Base-by-base conservation (phyloP, 2,797 vertebrate genomes). In the Liparis tanakae region DNA sequence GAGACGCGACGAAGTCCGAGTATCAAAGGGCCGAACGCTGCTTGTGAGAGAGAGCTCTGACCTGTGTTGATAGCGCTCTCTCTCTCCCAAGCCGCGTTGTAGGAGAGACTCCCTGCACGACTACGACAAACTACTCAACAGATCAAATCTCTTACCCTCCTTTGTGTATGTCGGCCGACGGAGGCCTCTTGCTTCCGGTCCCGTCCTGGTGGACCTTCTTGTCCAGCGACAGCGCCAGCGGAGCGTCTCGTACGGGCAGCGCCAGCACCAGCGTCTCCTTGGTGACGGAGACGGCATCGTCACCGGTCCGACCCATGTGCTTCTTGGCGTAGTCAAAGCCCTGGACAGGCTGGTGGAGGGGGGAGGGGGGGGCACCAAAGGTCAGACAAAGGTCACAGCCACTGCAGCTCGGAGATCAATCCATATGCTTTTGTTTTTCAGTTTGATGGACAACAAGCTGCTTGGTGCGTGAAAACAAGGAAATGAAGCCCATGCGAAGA, bases 311-410 rank as follows among this genome's bases (percentile, higher is more conserved):
- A 44, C 98, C 97, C 89, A 99, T 94, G 90, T 99, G 98, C 84
- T 99, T 96, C 91, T 99, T 99, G 86, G 97, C 97, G 10, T 99
- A 99, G 85, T 99, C 98, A 74, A 99, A 99, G 43, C 98, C 98
- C 93, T 99, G 97, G 33, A 99, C 97, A 5, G 98, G 98, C 98
- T 99, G 91, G 25, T 30, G 25, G 25, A 30, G 25, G 14, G 60
- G 69, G 20, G 69, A n/a, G n/a, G n/a, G n/a, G n/a, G n/a, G n/a
- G n/a, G 48, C 20, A 70, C 3, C 3, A 67, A 50, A 22, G 12
- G 37, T 87, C 30, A 82, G 18, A 65, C 53, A 56, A 30, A 79
- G 12, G 12, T 68, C 33, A 46, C 53, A 61, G 20, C 25, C 34
- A 13, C 5, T 30, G 20, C 17, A 37, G n/a, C 8, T 68, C 63